These are phyloP conservation scores for Entomobrya proxima DNA, from an alignment of 2,888 invertebrate species.

Conservation along the genomic window DNA sequence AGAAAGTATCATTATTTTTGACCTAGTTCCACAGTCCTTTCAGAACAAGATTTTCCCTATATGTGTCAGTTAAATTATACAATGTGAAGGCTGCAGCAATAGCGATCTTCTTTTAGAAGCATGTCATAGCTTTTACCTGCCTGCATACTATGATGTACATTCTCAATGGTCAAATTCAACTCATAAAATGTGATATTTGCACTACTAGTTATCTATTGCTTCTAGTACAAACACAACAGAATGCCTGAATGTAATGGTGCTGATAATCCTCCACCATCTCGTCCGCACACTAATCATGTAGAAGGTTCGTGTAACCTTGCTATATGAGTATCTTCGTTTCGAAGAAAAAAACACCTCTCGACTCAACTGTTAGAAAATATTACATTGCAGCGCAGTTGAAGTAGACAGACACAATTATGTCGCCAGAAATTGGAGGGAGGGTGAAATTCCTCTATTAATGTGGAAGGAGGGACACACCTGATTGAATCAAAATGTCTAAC, in stretches of 20 bases:
- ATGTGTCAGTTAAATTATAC: neutral
- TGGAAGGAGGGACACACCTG: conserved; percentile 10
- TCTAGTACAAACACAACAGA: too few relatives aligned
- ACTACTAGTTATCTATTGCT: too few relatives aligned
- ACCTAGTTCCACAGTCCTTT: neutral
- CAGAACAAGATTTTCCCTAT: neutral
- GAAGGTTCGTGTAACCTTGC: conserved; percentile 50
- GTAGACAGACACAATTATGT: conserved; percentile 1
- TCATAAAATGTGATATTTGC: too few relatives aligned
- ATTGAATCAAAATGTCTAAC: conserved; percentile 23
- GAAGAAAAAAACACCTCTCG: neutral
- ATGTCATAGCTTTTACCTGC: too few relatives aligned
- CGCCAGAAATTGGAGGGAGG: neutral
- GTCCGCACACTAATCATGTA: neutral
- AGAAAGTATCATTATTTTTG: conserved; percentile 1
- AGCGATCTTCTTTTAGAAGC: too few relatives aligned
- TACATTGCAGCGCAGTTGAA: neutral
- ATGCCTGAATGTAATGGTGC: too few relatives aligned
- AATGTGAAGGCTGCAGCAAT: too few relatives aligned
- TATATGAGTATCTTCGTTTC: conserved; percentile 7
- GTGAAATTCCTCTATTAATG: neutral
- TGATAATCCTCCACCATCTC: too few relatives aligned
- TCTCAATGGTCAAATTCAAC: too few relatives aligned
- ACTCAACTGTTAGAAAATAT: neutral
- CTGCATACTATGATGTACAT: too few relatives aligned